Conservation (phyloP, 2,797 vertebrate genomes). For the Pipistrellus pipistrellus region DNA sequence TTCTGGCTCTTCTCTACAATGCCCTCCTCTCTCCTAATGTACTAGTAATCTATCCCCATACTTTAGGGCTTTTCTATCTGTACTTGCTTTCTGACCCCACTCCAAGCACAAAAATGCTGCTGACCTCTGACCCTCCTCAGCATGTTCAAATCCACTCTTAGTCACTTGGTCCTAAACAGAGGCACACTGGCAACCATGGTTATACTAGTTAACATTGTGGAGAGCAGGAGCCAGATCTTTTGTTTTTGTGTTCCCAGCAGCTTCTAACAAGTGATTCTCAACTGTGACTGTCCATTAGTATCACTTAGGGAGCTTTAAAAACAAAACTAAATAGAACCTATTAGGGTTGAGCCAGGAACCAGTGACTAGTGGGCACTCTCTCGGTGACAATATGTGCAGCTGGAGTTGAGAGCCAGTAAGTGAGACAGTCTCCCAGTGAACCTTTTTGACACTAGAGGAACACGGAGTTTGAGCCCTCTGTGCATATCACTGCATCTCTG, state of each 20-base stretch:
- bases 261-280: neutral
- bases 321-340: neutral
- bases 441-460: neutral
- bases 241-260: neutral
- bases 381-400: accelerated
- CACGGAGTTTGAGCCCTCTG: neutral
- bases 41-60: neutral
- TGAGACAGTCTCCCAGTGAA: neutral
- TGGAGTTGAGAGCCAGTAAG: neutral
- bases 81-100: neutral
- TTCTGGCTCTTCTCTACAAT: neutral
- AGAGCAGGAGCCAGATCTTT: neutral
- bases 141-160: neutral
- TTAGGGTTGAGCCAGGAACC: neutral
- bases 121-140: neutral
- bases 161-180: neutral
- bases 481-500: neutral
- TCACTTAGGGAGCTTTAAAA: neutral
- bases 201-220: neutral
- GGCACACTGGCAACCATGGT: neutral
- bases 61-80: neutral
- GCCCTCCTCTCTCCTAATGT: neutral
- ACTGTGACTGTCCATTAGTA: neutral
- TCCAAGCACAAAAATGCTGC: too few species aligned
- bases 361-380: neutral